phyloP scores from a whole-genome alignment of 2,888 invertebrate genomes.

The Platynereis dumerilii region DNA sequence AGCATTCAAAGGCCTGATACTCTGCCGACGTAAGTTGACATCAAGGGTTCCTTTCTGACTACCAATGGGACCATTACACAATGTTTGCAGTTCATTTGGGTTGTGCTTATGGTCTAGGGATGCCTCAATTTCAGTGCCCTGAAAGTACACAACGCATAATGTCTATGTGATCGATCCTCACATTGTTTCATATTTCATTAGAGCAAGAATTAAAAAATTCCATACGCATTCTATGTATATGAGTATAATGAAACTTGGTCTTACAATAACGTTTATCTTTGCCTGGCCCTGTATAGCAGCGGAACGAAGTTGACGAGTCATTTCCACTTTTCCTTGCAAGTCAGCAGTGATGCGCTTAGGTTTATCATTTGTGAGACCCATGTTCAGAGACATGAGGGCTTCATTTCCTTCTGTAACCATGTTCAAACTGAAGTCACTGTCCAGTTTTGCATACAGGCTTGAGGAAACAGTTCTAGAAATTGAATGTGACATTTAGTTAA shows the following conservation, averaged over 20 bases:
- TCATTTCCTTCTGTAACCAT: neutral
- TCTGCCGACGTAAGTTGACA: constrained; percentile 27
- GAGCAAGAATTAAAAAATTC: no score
- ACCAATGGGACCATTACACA: neutral
- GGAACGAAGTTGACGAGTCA: no score
- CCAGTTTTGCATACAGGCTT: constrained; percentile 23
- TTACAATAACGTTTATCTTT: no score
- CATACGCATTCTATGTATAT: no score
- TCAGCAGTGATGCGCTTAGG: neutral
- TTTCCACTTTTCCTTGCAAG: neutral
- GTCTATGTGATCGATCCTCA: no score
- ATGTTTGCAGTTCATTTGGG: neutral
- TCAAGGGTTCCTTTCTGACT: constrained; percentile 19
- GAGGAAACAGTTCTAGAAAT: constrained; percentile 25
- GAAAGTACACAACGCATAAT: neutral
- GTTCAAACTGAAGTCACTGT: constrained; percentile 28
- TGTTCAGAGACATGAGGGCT: neutral
- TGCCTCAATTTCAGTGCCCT: neutral
- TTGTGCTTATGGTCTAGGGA: neutral
- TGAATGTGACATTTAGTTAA: no score
- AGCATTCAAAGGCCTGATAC: constrained; percentile 27
- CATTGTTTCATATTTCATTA: no score
- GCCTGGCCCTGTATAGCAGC: no score
- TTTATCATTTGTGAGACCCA: constrained; percentile 3
- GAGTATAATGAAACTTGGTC: no score